These are phyloP conservation scores for Drosophila emarginata DNA, from an alignment of 2,888 invertebrate genomes.

Conservation along the genomic window DNA sequence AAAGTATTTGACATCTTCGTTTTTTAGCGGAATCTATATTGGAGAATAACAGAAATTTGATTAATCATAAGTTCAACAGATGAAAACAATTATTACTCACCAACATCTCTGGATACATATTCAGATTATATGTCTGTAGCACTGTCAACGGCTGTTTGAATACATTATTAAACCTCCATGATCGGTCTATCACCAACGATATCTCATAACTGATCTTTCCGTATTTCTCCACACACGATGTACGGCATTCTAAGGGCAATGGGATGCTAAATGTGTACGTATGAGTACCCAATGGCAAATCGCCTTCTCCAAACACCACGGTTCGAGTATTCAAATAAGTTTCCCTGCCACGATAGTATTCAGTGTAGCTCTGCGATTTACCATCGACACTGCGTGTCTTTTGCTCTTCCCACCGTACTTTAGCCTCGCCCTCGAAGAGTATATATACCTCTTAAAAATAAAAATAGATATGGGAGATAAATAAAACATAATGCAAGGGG, in stretches of 20 bases:
- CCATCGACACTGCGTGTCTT: constrained; percentile 40
- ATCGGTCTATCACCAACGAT: constrained; percentile 89
- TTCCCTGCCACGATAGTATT: constrained; percentile 47
- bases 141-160: constrained; percentile 85
- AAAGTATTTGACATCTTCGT: constrained; percentile 57
- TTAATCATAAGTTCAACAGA: background rate
- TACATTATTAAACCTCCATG: constrained; percentile 87
- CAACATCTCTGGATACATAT: constrained; percentile 86
- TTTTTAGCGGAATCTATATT: constrained; percentile 44
- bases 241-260: constrained; percentile 84
- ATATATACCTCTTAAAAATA: constrained; percentile 51
- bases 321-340: constrained; percentile 49
- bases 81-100: constrained; percentile 81
- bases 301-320: constrained; percentile 50
- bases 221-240: constrained; percentile 88
- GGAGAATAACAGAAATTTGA: too few species aligned
- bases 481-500: constrained; percentile 79
- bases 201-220: constrained; percentile 90
- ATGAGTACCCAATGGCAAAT: constrained; percentile 76
- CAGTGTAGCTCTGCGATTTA: constrained; percentile 36
- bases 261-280: constrained; percentile 89
- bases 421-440: constrained; percentile 61
- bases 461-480: background rate
- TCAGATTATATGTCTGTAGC: constrained; percentile 89
- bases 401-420: constrained; percentile 63